phyloP scores from a whole-genome alignment of 2,113 vertebrate species.

The Hydrolagus affinis region DNA sequence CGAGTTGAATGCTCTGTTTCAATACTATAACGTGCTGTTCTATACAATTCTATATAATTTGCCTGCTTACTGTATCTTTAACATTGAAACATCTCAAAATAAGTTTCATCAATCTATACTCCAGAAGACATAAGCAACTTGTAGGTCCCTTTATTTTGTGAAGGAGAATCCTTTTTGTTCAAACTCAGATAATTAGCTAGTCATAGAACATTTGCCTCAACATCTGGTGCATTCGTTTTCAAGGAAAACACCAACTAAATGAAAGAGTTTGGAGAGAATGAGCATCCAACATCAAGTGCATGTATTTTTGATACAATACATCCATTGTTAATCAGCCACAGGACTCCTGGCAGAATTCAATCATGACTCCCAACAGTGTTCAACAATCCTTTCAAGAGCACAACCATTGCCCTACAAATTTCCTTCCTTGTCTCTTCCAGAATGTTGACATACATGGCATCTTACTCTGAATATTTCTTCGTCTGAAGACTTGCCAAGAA shows the following conservation, averaged over 20 bases:
- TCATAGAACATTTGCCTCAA: conserved; percentile 8
- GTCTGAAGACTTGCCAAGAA: background rate
- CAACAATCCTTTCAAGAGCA: background rate
- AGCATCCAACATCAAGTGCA: background rate
- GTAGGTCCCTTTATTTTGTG: background rate
- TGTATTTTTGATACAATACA: conserved; percentile 10
- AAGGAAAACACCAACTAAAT: background rate
- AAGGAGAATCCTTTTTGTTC: background rate
- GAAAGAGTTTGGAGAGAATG: conserved; percentile 4
- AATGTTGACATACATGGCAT: background rate
- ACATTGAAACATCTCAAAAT: background rate
- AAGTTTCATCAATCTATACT: background rate
- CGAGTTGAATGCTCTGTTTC: too few species aligned
- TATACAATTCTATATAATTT: too few species aligned
- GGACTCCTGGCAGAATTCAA: background rate
- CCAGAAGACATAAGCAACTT: background rate
- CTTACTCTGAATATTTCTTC: too few species aligned
- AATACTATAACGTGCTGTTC: too few species aligned
- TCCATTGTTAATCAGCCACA: background rate
- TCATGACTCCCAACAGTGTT: too few species aligned
- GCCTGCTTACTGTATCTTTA: too few species aligned
- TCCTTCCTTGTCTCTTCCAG: background rate
- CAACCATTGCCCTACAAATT: background rate
- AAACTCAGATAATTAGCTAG: conserved; percentile 22
- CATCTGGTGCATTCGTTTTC: background rate